Conservation (phyloP, 1,140 invertebrate species). For the Aplysia californica region DNA sequence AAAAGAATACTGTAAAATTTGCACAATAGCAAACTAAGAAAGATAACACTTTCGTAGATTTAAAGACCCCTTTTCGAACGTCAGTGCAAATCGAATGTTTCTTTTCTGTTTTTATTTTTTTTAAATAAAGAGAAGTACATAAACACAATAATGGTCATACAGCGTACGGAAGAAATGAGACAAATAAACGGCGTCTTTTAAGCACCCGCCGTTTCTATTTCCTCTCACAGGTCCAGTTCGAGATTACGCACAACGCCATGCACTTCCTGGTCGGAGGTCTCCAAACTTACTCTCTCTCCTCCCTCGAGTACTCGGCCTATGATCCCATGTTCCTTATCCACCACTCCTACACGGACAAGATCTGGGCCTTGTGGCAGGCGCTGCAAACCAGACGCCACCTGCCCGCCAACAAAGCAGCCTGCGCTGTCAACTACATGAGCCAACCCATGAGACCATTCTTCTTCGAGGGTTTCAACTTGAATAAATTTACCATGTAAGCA, state of each 20-base stretch:
- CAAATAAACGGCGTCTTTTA: neutral
- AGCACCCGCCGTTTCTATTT: neutral
- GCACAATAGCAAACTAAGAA: neutral
- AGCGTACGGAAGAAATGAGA: too few species aligned
- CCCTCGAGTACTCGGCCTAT: slow-evolving; percentile 32
- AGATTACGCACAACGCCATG: slow-evolving; percentile 37
- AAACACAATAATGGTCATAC: too few species aligned
- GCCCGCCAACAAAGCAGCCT: slow-evolving; percentile 29
- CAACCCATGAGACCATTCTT: slow-evolving; percentile 31
- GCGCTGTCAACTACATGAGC: slow-evolving; percentile 30
- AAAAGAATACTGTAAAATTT: neutral
- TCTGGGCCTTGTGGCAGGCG: slow-evolving; percentile 41
- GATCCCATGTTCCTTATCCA: too few species aligned
- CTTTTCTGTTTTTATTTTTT: neutral
- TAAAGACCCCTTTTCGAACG: neutral
- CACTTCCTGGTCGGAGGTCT: slow-evolving; percentile 40
- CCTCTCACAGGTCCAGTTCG: slow-evolving; percentile 32
- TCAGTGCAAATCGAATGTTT: neutral
- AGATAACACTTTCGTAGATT: too few species aligned
- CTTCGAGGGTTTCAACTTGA: slow-evolving; percentile 9
- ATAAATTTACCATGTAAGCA: slow-evolving; percentile 10
- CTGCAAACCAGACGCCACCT: slow-evolving; percentile 29
- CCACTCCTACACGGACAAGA: slow-evolving; percentile 31
- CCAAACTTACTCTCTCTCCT: slow-evolving; percentile 32
- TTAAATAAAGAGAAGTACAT: too few species aligned